phyloP scores from a whole-genome alignment of 2,113 vertebrate genomes.

The Cyprinodon tularosa region DNA sequence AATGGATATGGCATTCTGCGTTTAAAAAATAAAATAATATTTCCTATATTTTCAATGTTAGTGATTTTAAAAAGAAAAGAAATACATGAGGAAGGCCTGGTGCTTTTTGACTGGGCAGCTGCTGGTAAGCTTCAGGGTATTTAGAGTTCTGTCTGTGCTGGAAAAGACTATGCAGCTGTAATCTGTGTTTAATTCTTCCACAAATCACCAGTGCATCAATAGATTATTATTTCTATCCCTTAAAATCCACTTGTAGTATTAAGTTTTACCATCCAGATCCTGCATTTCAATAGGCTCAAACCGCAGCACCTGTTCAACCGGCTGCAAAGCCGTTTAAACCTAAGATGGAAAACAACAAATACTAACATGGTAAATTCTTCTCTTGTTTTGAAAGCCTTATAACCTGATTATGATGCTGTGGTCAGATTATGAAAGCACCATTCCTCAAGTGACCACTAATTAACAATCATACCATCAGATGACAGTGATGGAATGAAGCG shows the following conservation, averaged over 20 bases:
- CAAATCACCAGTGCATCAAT: conserved; percentile 31
- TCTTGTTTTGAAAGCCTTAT: background rate
- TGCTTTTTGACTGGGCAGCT: conserved; percentile 31
- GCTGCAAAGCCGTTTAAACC: background rate
- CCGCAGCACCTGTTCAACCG: background rate
- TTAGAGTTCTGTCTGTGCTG: conserved; percentile 37
- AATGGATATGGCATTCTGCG: background rate
- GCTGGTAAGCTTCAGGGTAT: conserved; percentile 39
- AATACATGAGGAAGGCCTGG: conserved; percentile 19
- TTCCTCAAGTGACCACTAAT: background rate
- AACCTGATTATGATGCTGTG: background rate
- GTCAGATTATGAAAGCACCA: background rate
- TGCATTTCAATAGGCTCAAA: conserved; percentile 5
- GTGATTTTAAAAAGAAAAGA: background rate
- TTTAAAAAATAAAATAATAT: background rate
- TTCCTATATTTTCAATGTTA: background rate
- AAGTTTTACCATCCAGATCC: conserved; percentile 13
- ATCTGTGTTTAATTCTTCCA: conserved; percentile 45
- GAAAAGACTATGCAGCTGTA: conserved; percentile 31
- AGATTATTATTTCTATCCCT: conserved; percentile 29
- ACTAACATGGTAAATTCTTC: background rate
- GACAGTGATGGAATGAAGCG: background rate
- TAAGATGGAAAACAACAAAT: background rate
- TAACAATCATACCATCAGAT: background rate
- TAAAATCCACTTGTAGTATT: conserved; percentile 26